Base-by-base conservation (phyloP, 2,113 vertebrate genomes). In the Paedocypris sp. region DNA sequence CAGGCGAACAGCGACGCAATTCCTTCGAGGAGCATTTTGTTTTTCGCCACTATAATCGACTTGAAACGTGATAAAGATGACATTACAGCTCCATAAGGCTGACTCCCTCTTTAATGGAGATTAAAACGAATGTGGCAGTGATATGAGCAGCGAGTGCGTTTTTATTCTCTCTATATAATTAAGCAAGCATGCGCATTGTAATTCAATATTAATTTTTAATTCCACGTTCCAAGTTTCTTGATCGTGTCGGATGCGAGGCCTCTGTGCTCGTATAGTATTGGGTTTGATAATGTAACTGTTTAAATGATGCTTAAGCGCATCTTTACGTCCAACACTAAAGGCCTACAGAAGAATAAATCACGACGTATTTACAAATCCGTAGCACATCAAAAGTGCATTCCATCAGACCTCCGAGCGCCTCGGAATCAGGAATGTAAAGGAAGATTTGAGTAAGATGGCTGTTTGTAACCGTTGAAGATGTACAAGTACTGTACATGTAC, bases 1-100 rank as follows among this genome's bases (percentile, higher is more conserved):
- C 42, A 10, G 26, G 43, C 29, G 22, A 50, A 47, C 47, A 57
- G 48, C 25, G 39, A 35, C 20, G 28, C 41, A 57, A 60, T 22
- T 42, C 35, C 49, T 54, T 23, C 11, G 45, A 50, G 6, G 18
- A 50, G 22, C 22, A 16, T 60, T 59, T 16, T 28, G 23, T 25
- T n/a, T 26, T 62, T 13, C n/a, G 7, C 49, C 11, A 12, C 38
- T 29, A 18, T 50, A 13, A 13, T 9, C 13, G 32, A 46, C 38
- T 13, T 22, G 3, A 45, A 28, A 4, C 15, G 8, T 28, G 11
- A 20, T 13, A 50, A 38, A 42, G 5, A 41, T 13, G n/a, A 12
- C 31, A 6, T 19, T 32, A 12, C 13, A 9, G 29, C 19, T 16
- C 25, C 26, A 41, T 31, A 19, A 11, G 36, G 26, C 16, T 18